phyloP scores from a whole-genome alignment of 2,797 vertebrate species.

The Enteromius radiatus region DNA sequence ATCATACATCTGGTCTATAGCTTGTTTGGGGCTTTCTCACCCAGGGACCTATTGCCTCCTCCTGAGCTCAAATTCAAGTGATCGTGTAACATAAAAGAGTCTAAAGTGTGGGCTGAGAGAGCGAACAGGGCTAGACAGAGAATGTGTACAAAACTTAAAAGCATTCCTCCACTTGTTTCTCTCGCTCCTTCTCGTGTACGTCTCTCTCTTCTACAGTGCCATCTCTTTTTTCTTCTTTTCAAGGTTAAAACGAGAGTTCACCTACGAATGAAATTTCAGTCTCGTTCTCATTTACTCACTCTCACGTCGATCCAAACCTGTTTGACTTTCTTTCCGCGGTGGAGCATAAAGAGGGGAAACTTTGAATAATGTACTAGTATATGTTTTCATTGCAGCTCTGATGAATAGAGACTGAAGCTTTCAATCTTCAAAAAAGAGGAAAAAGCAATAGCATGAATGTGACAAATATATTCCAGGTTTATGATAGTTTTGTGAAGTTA shows the following conservation, averaged over 20 bases:
- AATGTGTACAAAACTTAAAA: constrained; percentile 52
- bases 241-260: constrained; percentile 10
- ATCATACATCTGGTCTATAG: constrained; percentile 99
- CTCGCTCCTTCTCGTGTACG: constrained; percentile 5
- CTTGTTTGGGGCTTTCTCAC: constrained; percentile 91
- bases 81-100: constrained; percentile 90
- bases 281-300: constrained; percentile 3
- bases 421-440: neutral
- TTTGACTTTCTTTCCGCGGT: constrained; percentile 14
- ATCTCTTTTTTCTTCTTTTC: neutral
- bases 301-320: neutral
- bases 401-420: neutral
- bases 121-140: constrained; percentile 70
- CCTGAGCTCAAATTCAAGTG: constrained; percentile 87
- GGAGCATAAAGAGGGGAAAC: neutral
- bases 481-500: neutral
- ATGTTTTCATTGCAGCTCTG: neutral
- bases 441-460: neutral
- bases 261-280: neutral
- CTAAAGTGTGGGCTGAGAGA: constrained; percentile 80
- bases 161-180: constrained; percentile 47
- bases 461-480: neutral
- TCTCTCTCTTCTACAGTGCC: constrained; percentile 5
- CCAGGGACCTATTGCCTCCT: constrained; percentile 88
- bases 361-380: neutral